These are phyloP conservation scores for Phodopus roborovskii DNA, from an alignment of 2,113 vertebrate species.

Conservation along the genomic window DNA sequence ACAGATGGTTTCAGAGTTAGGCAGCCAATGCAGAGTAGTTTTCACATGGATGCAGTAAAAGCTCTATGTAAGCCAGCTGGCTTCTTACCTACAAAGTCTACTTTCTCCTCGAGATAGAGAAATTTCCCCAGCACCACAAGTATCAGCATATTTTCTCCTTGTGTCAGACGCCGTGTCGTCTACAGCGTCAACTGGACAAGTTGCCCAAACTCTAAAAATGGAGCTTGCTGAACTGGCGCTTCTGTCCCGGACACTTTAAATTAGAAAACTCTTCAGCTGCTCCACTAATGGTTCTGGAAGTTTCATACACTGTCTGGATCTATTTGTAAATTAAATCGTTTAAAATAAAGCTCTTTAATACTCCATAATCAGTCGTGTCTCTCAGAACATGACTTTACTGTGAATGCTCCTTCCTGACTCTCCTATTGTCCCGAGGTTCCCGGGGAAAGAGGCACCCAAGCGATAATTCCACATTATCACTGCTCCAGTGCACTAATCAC, in stretches of 20 bases:
- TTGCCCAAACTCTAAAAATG: slow-evolving; percentile 74
- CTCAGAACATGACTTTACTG: slow-evolving; percentile 87
- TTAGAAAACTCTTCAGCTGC: slow-evolving; percentile 70
- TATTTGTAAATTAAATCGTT: slow-evolving; percentile 82
- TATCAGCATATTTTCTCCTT: slow-evolving; percentile 77
- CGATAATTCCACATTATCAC: slow-evolving; percentile 94
- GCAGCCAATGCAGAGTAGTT: slow-evolving; percentile 73
- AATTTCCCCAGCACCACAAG: slow-evolving; percentile 69
- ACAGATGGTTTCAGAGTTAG: slow-evolving; percentile 77
- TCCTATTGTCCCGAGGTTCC: slow-evolving; percentile 92
- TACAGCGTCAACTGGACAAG: slow-evolving; percentile 42
- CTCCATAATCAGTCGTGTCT: slow-evolving; percentile 86
- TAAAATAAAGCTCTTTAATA: slow-evolving; percentile 84
- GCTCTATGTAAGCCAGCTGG: slow-evolving; percentile 66
- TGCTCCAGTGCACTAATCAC: slow-evolving; percentile 93
- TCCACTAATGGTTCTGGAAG: slow-evolving; percentile 65
- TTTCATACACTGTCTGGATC: slow-evolving; percentile 72
- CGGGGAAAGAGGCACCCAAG: slow-evolving; percentile 91
- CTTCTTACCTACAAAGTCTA: slow-evolving; percentile 76
- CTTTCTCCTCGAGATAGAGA: slow-evolving; percentile 55
- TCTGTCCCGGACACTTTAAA: slow-evolving; percentile 77
- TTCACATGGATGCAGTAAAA: slow-evolving; percentile 79
- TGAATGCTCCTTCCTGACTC: slow-evolving; percentile 87
- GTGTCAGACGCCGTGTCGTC: slow-evolving; percentile 51
- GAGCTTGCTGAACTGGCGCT: slow-evolving; percentile 77